phyloP scores from a whole-genome alignment of 92 coral and sea anemone species.

The Palythoa caribaeorum region DNA sequence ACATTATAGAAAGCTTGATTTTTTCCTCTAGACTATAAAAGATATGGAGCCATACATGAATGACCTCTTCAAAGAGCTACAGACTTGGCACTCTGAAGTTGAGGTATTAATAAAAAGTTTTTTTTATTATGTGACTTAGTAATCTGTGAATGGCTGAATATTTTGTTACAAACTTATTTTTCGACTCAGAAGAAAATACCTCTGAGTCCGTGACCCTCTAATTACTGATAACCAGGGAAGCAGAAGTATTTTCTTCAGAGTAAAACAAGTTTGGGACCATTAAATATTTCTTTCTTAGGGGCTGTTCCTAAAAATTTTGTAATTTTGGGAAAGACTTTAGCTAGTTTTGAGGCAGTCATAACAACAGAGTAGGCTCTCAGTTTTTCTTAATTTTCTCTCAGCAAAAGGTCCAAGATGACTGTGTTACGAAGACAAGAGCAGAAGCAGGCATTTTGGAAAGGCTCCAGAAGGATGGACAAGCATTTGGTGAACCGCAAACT shows the following conservation, averaged over 20 bases:
- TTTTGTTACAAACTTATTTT: no score
- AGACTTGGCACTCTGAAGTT: slow-evolving; percentile 75
- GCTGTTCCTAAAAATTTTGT: no score
- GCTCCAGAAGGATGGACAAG: slow-evolving; percentile 84
- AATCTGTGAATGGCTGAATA: no score
- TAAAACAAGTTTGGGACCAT: neutral
- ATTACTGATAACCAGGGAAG: no score
- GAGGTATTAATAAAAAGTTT: slow-evolving; percentile 68
- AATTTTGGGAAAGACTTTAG: no score
- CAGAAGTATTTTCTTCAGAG: no score
- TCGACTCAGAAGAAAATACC: no score
- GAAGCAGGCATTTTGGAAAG: slow-evolving; percentile 72
- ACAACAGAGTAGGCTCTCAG: neutral
- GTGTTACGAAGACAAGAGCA: slow-evolving; percentile 55
- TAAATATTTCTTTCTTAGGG: no score
- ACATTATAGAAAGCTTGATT: neutral
- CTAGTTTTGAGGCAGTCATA: no score
- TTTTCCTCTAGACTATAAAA: slow-evolving; percentile 80
- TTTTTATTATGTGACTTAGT: neutral
- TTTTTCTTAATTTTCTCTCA: slow-evolving; percentile 9
- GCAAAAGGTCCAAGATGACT: slow-evolving; percentile 74
- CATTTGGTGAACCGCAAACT: slow-evolving; percentile 85
- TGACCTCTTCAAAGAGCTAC: slow-evolving; percentile 92
- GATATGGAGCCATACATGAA: slow-evolving; percentile 96
- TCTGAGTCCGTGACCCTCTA: no score